Evolutionary conservation across 2,797 vertebrate species (phyloP).

Genomic region (Pangasius djambal): DNA sequence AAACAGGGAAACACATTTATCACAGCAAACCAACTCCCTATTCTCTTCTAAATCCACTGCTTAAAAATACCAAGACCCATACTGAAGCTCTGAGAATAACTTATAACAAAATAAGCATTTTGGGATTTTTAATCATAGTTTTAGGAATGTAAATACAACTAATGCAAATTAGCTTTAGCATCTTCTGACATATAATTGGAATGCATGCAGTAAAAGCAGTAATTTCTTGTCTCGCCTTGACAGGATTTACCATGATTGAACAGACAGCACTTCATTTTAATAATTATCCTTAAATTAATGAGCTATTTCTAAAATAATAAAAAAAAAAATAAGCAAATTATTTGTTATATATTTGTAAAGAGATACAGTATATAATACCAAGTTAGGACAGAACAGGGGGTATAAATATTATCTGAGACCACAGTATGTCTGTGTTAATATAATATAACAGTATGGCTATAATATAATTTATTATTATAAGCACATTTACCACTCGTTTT

Average conservation of each 20-base stretch:
- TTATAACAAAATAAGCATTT: not conserved
- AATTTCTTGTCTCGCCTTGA: conserved; percentile 15
- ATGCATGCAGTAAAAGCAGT: not conserved
- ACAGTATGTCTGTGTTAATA: not conserved
- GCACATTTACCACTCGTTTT: not conserved
- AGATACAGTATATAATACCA: not conserved
- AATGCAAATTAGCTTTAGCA: conserved; percentile 23
- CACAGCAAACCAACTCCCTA: conserved; percentile 40
- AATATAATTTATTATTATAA: not conserved
- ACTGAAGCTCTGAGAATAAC: not conserved
- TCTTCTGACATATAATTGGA: conserved; percentile 23
- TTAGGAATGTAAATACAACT: conserved; percentile 16
- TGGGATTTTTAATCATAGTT: not conserved
- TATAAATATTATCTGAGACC: not conserved
- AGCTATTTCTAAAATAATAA: not conserved
- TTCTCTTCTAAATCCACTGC: conserved; percentile 15
- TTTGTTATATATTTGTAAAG: not conserved
- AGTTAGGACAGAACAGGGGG: not conserved
- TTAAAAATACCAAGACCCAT: not conserved
- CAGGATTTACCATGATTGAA: conserved; percentile 16
- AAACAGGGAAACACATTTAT: conserved; percentile 34
- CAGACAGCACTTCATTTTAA: conserved; percentile 12
- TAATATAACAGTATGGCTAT: too few relatives aligned
- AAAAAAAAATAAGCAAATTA: not conserved
- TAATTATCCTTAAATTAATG: not conserved